Percentiles rank a stretch among this genome's conserved stretches.
Evolutionary conservation across 2,888 invertebrate species (phyloP).

Genomic region (Caenorhabditis japonica): DNA sequence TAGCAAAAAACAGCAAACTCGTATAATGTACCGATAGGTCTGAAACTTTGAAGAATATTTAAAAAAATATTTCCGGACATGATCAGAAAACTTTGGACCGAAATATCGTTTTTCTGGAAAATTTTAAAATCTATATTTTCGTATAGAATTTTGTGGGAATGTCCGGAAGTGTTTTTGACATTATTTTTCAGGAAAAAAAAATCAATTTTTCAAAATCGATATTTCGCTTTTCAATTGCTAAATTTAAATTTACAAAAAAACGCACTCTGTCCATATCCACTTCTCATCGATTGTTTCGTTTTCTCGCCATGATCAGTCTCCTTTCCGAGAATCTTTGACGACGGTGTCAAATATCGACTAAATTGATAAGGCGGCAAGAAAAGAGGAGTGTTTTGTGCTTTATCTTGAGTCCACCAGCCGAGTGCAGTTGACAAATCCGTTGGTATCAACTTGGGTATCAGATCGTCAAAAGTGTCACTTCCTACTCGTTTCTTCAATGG

Average conservation of each 20-base stretch:
- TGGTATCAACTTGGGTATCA: constrained; percentile 68
- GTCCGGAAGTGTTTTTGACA: too few species aligned
- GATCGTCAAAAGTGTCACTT: constrained; percentile 50
- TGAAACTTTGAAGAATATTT: too few species aligned
- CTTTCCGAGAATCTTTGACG: constrained; percentile 64
- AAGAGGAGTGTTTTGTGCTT: constrained; percentile 54
- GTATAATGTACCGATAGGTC: too few species aligned
- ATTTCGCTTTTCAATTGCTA: not conserved
- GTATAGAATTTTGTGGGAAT: too few species aligned
- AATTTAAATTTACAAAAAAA: not conserved
- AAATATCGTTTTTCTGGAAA: too few species aligned
- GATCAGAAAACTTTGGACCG: too few species aligned
- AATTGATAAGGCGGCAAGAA: constrained; percentile 75
- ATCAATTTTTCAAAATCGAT: not conserved
- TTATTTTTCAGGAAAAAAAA: not conserved
- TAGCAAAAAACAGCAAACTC: too few species aligned
- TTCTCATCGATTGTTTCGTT: constrained; percentile 38
- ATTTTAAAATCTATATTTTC: not conserved
- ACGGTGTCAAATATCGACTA: constrained; percentile 72
- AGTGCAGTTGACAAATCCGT: constrained; percentile 63
- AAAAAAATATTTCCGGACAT: too few species aligned
- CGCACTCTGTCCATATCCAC: constrained; percentile 72
- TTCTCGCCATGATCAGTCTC: constrained; percentile 66
- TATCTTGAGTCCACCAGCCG: constrained; percentile 58
- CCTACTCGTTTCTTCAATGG: constrained; percentile 81